Conservation (phyloP, 2,888 invertebrate species). For the Drosophila flavopinicola region DNA sequence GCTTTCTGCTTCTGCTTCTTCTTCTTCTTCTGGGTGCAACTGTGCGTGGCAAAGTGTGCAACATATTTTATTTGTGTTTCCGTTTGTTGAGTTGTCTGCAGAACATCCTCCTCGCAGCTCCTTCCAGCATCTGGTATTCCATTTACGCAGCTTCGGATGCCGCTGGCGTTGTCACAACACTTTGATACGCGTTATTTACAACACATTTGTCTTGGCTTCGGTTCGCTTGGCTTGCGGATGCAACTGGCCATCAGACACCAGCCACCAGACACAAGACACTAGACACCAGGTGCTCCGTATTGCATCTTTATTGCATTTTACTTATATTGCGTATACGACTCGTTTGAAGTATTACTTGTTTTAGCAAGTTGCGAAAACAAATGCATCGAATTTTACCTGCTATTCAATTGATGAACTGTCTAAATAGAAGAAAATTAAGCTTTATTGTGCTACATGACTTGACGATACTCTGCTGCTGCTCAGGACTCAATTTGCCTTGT, state of each 20-base stretch:
- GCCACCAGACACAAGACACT: neutral
- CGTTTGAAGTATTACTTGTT: constrained; percentile 25
- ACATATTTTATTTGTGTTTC: constrained; percentile 71
- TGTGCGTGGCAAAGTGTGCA: constrained; percentile 63
- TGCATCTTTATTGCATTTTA: constrained; percentile 35
- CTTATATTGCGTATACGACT: constrained; percentile 21
- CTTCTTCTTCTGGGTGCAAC: constrained; percentile 42
- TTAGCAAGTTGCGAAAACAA: constrained; percentile 17
- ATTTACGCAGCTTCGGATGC: constrained; percentile 36
- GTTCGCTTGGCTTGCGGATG: constrained; percentile 31
- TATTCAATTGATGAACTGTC: constrained; percentile 8
- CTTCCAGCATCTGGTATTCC: constrained; percentile 12
- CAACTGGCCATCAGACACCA: neutral
- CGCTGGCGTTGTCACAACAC: constrained; percentile 63
- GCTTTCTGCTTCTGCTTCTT: neutral
- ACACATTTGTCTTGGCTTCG: constrained; percentile 75
- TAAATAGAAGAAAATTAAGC: neutral
- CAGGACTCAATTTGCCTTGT: too few relatives aligned
- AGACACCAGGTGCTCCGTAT: constrained; percentile 23
- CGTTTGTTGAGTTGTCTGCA: constrained; percentile 33
- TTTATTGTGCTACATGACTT: neutral
- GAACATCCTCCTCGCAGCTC: neutral
- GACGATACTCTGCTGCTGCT: too few relatives aligned
- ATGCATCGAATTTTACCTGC: constrained; percentile 14
- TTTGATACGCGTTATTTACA: constrained; percentile 71